Evolutionary conservation across 2,797 vertebrate genomes (phyloP), one percentile per base, ranked within the genome.

Genomic region (Thaleichthys pacificus): DNA sequence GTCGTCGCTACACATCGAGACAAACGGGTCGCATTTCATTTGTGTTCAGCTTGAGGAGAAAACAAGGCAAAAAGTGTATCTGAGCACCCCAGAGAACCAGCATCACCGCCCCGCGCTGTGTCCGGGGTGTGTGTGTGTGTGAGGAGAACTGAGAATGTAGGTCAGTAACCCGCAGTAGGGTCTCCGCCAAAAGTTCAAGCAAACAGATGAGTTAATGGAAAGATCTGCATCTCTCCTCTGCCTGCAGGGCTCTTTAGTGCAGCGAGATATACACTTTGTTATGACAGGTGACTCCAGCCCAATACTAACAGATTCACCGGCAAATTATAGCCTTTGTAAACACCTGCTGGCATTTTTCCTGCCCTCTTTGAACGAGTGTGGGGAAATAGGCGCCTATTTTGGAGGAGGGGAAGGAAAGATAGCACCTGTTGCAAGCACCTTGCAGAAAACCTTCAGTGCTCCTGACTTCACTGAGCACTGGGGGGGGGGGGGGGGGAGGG

Each of bases 171-270:
- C 77, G 87, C 80, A 84, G 80, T 80, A 88, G 77, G 42, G 77
- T 77, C 83, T 81, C 74, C 81, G 74, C 66, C 71, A 76, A 75
- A 81, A 85, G 60, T 79, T 82, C 58, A 87, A 84, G 83, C 85
- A 86, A 91, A 91, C 84, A 91, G 91, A 90, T 86, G 84, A 90
- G 89, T 86, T 91, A 85, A 89, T 86, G 90, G 89, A 92, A 92
- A 88, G 74, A 75, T 71, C 56, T 71, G 73, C 71, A 78, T 82
- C 84, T 87, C 82, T 71, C 80, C 83, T 88, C 85, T 47, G 88
- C 81, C 86, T 82, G 82, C 77, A 57, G 71, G 86, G 82, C 77
- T 87, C 89, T 90, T 92, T 87, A 89, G 76, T 80, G 82, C 87
- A 87, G 84, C 80, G 89, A 80, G 77, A 89, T 88, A 81, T 87